Evolutionary conservation across 2,888 invertebrate genomes (phyloP), one percentile per base, ranked within the genome.

Genomic region (Sinhomidia bicolor): DNA sequence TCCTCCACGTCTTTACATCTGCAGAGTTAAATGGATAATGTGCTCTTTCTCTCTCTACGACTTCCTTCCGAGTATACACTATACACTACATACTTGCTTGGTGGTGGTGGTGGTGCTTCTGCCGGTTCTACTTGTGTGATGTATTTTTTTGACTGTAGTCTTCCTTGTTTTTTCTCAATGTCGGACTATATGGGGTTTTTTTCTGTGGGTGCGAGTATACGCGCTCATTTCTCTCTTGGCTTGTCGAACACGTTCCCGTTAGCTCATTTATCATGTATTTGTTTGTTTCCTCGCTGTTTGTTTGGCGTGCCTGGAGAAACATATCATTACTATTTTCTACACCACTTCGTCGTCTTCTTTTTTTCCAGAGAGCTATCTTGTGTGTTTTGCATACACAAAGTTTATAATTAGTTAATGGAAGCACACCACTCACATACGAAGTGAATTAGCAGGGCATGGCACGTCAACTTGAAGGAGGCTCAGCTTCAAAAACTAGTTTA

Each of bases 181-280:
- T 20, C 17, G 26, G 65, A 29, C 9, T 36, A n/a, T 36, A 14
- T 14, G 32, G 32, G 3, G 7, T 47, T 44, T 74, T 74, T 68
- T 36, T 71, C 7, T 65, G 71, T 36, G 41, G 32, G 36, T 36
- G n/a, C n/a, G 41, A 29, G 29, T 65, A 41, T 57, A 71, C 9
- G 44, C 71, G 81, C 81, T 65, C 81, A 62, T 65, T 65, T 68
- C 51, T 82, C 62, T 65, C 68, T 82, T 68, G 51, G 44, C 82
- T 82, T 82, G 82, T 82, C 82, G 65, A 51, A 51, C 82, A 65
- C 51, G 82, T 68, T 82, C 68, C 65, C 51, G n/a, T 47, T 14
- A 36, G 47, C 79, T 79, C 85, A 85, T 85, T 85, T 85, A 85
- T 85, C 85, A 78, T 76, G 68, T 54, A 80, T 80, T 85, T 85